Evolutionary conservation across 2,888 invertebrate genomes (phyloP), one percentile per base, ranked within the genome.

Genomic region (Lissonota sp.): DNA sequence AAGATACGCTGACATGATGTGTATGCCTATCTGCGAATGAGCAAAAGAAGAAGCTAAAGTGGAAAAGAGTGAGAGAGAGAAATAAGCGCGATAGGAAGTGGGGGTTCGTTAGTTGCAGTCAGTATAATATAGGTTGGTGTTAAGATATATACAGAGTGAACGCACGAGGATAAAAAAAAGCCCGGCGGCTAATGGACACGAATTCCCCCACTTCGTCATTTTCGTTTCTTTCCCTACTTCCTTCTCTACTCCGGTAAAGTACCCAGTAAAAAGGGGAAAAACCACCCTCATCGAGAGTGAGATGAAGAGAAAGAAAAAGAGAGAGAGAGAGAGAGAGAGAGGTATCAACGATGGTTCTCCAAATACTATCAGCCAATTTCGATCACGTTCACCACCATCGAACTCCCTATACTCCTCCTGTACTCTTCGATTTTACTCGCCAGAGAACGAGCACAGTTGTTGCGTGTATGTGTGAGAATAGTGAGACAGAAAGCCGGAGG

Each of bases 281-380:
- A 55, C 62, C 16, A 51, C 69, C 12, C 63, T 42, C 71, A 55
- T 2, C 49, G 39, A 57, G 26, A n/a, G n/a, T 14, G 10, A 39
- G 16, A 57, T 53, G 57, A n/a, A n/a, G n/a, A n/a, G n/a, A n/a
- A n/a, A n/a, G 26, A 26, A 44, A 42, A n/a, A 26, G 12, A 7
- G 39, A 16, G 16, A 63, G 57, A 79, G 51, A 51, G 64, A 10
- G 42, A 26, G 58, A 66, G 51, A 51, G 26, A 71, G 46, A 14
- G 76, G 80, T 63, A 71, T 60, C 37, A 51, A 46, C 63, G 44
- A 60, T 26, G 26, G 26, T 60, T 44, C 75, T 67, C 71, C 62
- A 76, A 76, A 76, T 72, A 44, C 63, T 58, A 77, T 80, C 67
- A 63, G 80, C 80, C 72, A 80, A 80, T 77, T 77, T 72, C 72